phyloP scores from a whole-genome alignment of 2,113 vertebrate species.

The Nipponia nippon region DNA sequence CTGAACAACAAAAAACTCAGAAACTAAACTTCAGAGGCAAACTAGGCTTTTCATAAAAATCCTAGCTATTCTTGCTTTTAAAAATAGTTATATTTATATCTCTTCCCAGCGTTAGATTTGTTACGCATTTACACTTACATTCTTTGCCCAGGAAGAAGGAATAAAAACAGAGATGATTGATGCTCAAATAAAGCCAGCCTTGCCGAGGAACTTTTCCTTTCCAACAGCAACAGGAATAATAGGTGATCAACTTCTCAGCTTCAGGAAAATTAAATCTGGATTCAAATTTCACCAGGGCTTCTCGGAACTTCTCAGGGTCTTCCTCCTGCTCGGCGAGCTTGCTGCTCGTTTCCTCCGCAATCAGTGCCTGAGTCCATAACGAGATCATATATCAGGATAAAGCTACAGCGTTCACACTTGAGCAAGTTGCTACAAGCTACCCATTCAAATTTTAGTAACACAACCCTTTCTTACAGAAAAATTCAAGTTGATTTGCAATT shows the following conservation, averaged over 20 bases:
- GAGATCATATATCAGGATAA: neutral
- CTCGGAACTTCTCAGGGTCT: constrained; percentile 90
- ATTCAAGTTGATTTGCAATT: neutral
- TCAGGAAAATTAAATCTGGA: constrained; percentile 88
- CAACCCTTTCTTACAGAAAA: neutral
- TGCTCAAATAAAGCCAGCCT: constrained; percentile 95
- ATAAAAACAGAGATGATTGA: constrained; percentile 96
- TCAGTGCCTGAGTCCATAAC: constrained; percentile 81
- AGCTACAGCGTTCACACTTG: neutral
- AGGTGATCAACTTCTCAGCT: constrained; percentile 91
- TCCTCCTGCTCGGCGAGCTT: constrained; percentile 89
- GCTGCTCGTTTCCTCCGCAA: constrained; percentile 89
- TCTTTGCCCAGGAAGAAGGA: constrained; percentile 97
- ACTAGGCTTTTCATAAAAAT: neutral
- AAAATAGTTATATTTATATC: neutral
- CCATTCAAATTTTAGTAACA: neutral
- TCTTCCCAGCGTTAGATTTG: neutral
- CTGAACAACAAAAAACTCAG: neutral
- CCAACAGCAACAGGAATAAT: constrained; percentile 97
- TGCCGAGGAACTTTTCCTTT: constrained; percentile 95
- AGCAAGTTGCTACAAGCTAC: neutral
- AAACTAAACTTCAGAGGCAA: neutral
- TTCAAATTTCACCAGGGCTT: constrained; percentile 88
- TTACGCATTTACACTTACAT: constrained; percentile 73
- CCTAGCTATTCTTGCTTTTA: neutral